These are phyloP conservation scores for Sebastes dallii DNA, from an alignment of 2,797 vertebrate genomes.

Conservation along the genomic window DNA sequence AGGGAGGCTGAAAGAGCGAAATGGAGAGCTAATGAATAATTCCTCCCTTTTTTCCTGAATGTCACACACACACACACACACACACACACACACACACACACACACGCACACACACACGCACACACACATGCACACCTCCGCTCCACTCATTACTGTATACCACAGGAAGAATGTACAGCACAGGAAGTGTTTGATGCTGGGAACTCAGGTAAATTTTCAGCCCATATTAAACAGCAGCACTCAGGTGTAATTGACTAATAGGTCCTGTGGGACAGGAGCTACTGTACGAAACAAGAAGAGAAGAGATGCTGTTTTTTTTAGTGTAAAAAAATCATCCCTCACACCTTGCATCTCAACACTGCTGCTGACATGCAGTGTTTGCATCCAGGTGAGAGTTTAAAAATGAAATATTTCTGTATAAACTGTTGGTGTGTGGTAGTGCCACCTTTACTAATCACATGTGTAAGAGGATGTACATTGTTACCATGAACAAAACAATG, in stretches of 20 bases:
- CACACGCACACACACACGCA: not conserved
- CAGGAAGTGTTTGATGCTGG: slow-evolving; percentile 86
- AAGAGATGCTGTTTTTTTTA: slow-evolving; percentile 18
- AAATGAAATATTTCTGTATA: slow-evolving; percentile 7
- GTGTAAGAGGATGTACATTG: not conserved
- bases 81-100: slow-evolving; percentile 31
- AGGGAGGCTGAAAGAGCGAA: slow-evolving; percentile 64
- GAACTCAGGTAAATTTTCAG: slow-evolving; percentile 83
- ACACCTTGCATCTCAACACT: slow-evolving; percentile 29
- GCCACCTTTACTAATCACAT: not conserved
- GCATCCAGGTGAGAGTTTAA: slow-evolving; percentile 39
- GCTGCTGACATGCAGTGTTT: slow-evolving; percentile 20
- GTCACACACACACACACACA: slow-evolving; percentile 39
- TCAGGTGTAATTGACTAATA: slow-evolving; percentile 87
- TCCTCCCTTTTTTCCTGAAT: slow-evolving; percentile 76
- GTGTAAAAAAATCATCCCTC: slow-evolving; percentile 33
- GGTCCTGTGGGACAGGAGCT: slow-evolving; percentile 70
- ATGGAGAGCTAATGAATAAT: slow-evolving; percentile 88
- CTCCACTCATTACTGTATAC: slow-evolving; percentile 68
- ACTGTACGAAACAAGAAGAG: slow-evolving; percentile 37
- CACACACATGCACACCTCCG: slow-evolving; percentile 60
- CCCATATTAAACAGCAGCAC: slow-evolving; percentile 82
- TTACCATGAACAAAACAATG: not conserved
- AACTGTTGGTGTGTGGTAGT: not conserved
- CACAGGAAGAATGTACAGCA: slow-evolving; percentile 79